A percentile compares a stretch with the other conserved stretches of the same genome.
These are phyloP conservation scores for Myotis findleyi DNA, from an alignment of 2,797 vertebrate species.

Conservation along the genomic window DNA sequence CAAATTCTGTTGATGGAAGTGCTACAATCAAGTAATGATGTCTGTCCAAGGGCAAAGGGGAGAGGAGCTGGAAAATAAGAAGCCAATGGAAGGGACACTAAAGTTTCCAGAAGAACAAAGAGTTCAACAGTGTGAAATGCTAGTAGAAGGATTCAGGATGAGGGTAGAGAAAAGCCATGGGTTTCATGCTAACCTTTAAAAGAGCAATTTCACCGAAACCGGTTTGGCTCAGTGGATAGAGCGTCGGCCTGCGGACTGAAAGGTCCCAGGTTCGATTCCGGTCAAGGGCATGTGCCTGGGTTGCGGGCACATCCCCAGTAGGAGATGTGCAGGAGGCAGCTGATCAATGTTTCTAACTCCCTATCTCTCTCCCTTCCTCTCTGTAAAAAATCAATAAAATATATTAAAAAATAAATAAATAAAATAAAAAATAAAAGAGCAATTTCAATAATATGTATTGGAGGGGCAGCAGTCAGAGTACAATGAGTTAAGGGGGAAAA, in stretches of 20 bases:
- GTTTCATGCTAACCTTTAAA: not conserved
- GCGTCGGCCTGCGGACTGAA: no score
- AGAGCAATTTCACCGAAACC: not conserved
- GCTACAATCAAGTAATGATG: not conserved
- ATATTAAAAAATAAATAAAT: no score
- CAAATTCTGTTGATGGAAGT: not conserved
- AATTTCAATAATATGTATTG: not conserved
- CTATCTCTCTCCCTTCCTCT: no score
- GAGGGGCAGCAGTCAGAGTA: not conserved
- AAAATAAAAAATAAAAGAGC: not conserved
- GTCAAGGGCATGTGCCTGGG: no score
- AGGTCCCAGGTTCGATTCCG: no score
- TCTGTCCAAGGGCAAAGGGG: not conserved
- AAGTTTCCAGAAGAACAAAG: slow-evolving; percentile 19
- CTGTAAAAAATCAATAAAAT: no score
- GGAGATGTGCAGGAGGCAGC: no score
- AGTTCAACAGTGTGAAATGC: not conserved
- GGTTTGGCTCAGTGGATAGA: no score
- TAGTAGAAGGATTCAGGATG: not conserved
- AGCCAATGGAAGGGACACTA: not conserved
- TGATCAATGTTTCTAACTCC: no score
- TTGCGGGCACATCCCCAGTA: no score
- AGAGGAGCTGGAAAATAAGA: not conserved
- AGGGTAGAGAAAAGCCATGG: not conserved
- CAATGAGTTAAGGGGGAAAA: not conserved